Evolutionary conservation across 92 coral and sea anemone genomes (phyloP).

Genomic region (Pocillopora meandrina): DNA sequence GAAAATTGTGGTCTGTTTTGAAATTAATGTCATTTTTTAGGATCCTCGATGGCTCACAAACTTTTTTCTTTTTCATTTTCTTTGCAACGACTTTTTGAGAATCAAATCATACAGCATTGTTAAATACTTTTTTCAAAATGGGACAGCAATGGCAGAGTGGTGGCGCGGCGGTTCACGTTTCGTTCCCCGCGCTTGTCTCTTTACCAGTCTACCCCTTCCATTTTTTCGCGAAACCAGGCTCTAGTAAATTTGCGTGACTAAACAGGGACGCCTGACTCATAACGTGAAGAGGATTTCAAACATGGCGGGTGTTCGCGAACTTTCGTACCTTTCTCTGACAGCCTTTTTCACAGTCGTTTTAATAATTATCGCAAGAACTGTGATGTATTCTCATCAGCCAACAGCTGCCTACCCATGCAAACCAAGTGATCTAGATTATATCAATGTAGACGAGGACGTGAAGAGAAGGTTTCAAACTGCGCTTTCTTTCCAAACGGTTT

Average conservation of each 20-base stretch:
- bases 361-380: constrained; percentile 58
- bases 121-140: too few relatives aligned
- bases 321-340: constrained; percentile 29
- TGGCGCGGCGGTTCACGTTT: too few relatives aligned
- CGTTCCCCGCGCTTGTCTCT: too few relatives aligned
- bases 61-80: too few relatives aligned
- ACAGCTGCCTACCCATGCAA: constrained; percentile 59
- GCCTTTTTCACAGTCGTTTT: constrained; percentile 39
- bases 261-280: background rate
- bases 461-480: constrained; percentile 74
- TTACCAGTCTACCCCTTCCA: too few relatives aligned
- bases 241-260: background rate
- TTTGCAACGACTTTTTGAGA: too few relatives aligned
- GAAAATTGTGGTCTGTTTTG: too few relatives aligned
- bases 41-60: too few relatives aligned
- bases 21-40: too few relatives aligned
- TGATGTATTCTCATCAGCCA: constrained; percentile 53
- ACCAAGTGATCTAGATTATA: constrained; percentile 63
- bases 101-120: too few relatives aligned
- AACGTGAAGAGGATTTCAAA: background rate
- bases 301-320: constrained; percentile 33
- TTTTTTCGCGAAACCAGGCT: background rate
- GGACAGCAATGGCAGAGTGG: too few relatives aligned
- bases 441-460: constrained; percentile 54
- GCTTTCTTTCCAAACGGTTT: constrained; percentile 71